phyloP scores from a whole-genome alignment of 2,797 vertebrate species.

The Mareca penelope region DNA sequence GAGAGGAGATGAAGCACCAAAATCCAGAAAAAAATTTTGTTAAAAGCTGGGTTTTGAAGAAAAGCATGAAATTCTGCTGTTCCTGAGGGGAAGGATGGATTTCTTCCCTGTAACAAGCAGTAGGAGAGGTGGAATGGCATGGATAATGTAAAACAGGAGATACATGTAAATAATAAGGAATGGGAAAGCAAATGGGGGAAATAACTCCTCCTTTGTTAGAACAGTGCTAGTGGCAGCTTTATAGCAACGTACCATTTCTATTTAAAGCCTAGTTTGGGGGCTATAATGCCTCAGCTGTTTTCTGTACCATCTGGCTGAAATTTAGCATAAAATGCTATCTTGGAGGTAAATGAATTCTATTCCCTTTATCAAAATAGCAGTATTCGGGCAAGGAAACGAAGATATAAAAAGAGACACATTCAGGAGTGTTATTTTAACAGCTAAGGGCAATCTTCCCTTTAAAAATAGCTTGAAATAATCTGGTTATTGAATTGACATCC shows the following conservation, averaged over 20 bases:
- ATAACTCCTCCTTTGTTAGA: slow-evolving; percentile 42
- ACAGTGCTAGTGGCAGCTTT: slow-evolving; percentile 12
- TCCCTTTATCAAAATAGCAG: background rate
- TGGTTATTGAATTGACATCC: accelerated
- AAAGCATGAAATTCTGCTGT: background rate
- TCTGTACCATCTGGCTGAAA: slow-evolving; percentile 51
- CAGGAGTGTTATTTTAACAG: background rate
- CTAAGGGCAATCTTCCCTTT: background rate
- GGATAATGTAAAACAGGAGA: background rate
- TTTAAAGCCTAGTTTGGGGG: slow-evolving; percentile 52
- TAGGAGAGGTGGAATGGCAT: background rate
- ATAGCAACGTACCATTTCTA: slow-evolving; percentile 25
- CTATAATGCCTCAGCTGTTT: slow-evolving; percentile 48
- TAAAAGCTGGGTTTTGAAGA: background rate
- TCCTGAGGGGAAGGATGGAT: background rate
- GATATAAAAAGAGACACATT: background rate
- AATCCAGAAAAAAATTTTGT: accelerated
- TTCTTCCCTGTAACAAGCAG: background rate
- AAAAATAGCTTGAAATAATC: background rate
- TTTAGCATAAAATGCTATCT: slow-evolving; percentile 57
- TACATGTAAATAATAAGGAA: background rate
- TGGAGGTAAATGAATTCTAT: slow-evolving; percentile 34
- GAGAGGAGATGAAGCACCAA: background rate
- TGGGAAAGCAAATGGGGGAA: background rate
- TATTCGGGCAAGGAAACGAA: background rate